Conservation (phyloP, 2,113 vertebrate genomes). For the Catagonus wagneri region DNA sequence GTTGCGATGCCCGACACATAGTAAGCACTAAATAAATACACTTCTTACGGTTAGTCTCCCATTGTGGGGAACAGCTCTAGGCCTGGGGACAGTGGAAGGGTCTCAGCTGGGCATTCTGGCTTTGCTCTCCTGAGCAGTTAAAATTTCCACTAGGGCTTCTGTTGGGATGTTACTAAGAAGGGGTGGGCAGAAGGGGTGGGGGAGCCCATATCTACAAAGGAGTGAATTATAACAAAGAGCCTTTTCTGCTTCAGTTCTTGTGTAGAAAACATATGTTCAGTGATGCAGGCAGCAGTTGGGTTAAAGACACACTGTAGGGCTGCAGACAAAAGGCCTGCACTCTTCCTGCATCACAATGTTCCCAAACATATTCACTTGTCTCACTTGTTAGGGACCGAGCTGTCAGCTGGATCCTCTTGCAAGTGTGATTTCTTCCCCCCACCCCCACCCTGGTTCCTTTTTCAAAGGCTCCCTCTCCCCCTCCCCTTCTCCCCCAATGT, state of each 20-base stretch:
- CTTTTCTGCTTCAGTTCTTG: slow-evolving; percentile 95
- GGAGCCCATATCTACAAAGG: slow-evolving; percentile 88
- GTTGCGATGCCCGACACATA: background rate
- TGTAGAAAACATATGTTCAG: slow-evolving; percentile 97
- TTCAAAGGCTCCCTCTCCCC: slow-evolving; percentile 90
- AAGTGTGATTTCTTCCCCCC: slow-evolving; percentile 91
- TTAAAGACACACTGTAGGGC: slow-evolving; percentile 91
- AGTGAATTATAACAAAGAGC: slow-evolving; percentile 91
- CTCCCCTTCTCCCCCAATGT: slow-evolving; percentile 86
- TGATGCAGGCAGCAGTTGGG: slow-evolving; percentile 91
- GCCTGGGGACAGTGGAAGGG: background rate
- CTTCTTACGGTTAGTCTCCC: background rate
- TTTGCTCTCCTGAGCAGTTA: slow-evolving; percentile 61
- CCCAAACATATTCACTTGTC: slow-evolving; percentile 94
- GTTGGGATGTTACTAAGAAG: slow-evolving; percentile 85
- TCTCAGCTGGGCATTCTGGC: slow-evolving; percentile 72
- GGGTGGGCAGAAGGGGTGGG: slow-evolving; percentile 78
- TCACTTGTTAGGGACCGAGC: slow-evolving; percentile 91
- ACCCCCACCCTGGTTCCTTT: slow-evolving; percentile 85
- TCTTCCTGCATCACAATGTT: slow-evolving; percentile 91
- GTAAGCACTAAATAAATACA: background rate
- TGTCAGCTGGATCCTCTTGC: slow-evolving; percentile 92
- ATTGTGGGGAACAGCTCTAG: background rate
- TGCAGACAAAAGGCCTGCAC: slow-evolving; percentile 90
- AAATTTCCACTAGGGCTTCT: slow-evolving; percentile 84